Evolutionary conservation across 2,113 vertebrate species (phyloP).

Genomic region (Ceyx cyanopectus): DNA sequence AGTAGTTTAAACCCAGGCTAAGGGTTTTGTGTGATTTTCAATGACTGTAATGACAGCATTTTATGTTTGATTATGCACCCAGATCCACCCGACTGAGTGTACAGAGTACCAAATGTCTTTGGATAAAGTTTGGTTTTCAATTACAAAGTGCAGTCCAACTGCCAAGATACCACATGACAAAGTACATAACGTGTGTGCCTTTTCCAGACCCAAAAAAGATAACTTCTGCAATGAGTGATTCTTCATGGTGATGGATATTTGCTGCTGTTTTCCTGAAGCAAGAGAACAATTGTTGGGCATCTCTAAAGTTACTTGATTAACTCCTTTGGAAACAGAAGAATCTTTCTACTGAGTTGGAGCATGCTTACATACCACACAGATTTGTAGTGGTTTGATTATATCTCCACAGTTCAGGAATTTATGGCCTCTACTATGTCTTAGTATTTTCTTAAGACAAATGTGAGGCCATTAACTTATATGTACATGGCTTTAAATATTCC

Average conservation of each 20-base stretch:
- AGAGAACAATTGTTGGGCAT: background rate
- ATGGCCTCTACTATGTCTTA: background rate
- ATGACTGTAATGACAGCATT: background rate
- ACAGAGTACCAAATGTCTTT: background rate
- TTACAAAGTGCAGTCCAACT: conserved; percentile 52
- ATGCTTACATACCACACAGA: background rate
- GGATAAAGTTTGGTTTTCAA: conserved; percentile 59
- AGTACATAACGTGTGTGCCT: conserved; percentile 10
- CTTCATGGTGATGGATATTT: conserved; percentile 57
- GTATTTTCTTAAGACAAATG: background rate
- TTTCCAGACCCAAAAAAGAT: background rate
- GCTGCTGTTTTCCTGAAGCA: background rate
- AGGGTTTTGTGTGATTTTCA: background rate
- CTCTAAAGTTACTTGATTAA: conserved; percentile 3
- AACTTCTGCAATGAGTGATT: conserved; percentile 34
- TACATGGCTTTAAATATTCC: background rate
- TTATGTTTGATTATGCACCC: background rate
- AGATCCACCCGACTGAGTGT: background rate
- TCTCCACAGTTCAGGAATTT: background rate
- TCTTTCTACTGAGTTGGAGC: background rate
- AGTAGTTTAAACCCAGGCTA: background rate
- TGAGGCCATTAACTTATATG: background rate
- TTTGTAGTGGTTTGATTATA: background rate
- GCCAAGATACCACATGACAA: conserved; percentile 61
- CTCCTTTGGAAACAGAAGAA: background rate